Conservation (phyloP, 2,797 vertebrate genomes). For the Crocidura indochinensis region DNA sequence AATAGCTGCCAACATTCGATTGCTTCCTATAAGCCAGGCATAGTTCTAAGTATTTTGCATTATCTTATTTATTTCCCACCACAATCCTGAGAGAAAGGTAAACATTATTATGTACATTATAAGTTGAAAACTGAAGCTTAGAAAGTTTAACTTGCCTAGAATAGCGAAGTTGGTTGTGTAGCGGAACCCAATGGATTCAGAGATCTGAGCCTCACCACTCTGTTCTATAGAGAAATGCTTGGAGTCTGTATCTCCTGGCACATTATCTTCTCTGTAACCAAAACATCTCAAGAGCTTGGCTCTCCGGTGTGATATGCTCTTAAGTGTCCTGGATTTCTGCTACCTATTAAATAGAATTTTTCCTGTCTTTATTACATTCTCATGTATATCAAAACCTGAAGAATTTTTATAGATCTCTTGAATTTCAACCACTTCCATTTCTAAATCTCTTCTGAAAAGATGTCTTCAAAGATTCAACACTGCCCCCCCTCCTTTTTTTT, state of each 20-base stretch:
- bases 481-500: not conserved
- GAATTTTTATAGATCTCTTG: not conserved
- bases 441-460: not conserved
- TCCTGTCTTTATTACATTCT: slow-evolving; percentile 17
- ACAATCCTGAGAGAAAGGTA: not conserved
- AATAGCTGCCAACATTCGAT: not conserved
- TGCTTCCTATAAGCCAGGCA: slow-evolving; percentile 26
- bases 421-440: not conserved
- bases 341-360: slow-evolving; percentile 11
- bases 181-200: slow-evolving; percentile 1
- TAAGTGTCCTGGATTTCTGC: not conserved
- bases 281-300: not conserved
- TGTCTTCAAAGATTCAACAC: not conserved
- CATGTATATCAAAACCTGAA: not conserved
- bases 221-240: not conserved
- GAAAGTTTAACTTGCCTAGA: slow-evolving; percentile 30
- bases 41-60: slow-evolving; percentile 34
- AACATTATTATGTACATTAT: not conserved
- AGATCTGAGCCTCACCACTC: not conserved
- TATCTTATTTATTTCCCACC: slow-evolving; percentile 26
- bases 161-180: slow-evolving; percentile 12
- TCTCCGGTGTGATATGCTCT: not conserved
- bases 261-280: slow-evolving; percentile 11
- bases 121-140: slow-evolving; percentile 48
- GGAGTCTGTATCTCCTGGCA: not conserved